Evolutionary conservation across 2,113 vertebrate species (phyloP), one percentile per base, ranked within the genome.

Genomic region (Alosa alosa): DNA sequence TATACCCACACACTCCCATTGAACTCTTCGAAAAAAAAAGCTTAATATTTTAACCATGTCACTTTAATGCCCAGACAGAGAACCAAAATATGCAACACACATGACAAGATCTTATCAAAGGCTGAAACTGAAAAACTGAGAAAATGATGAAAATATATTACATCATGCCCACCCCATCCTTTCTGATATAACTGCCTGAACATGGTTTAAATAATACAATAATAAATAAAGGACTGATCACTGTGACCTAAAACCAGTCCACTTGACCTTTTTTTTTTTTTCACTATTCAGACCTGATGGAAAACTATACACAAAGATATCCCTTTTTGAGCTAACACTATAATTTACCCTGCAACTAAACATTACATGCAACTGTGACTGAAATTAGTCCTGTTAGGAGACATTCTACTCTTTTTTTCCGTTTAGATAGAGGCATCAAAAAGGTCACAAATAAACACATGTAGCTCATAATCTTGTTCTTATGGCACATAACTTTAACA

Each of bases 91-190:
- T 78, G 13, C 11, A 39, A 78, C 72, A 78, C 72, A 78, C 72
- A 64, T n/a, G n/a, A 68, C 60, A 72, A 72, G n/a, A 72, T 72
- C n/a, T 39, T 75, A 75, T 75, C 72, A 75, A 75, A 39, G 1
- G 31, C 72, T 41, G 25, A 9, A 78, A 78, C 31, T 39, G 36
- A 60, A 18, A 10, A 78, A 78, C 31, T 39, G 36, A 60, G 55
- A 81, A 50, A 87, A 82, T 15, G 22, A n/a, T 22, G 41, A 55
- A 36, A 64, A 72, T 82, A 81, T 47, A 36, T 85, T 15, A 64
- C 75, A 87, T 60, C 91, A 91, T 90, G 91, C 87, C 88, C 15
- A 84, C 50, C 89, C 86, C 41, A 44, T 44, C 41, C 75, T 47
- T 85, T 64, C 50, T 86, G 82, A 87, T 78, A 13, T 86, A 82